Base-by-base conservation (phyloP, 2,113 vertebrate species). In the Mormoops blainvillei region DNA sequence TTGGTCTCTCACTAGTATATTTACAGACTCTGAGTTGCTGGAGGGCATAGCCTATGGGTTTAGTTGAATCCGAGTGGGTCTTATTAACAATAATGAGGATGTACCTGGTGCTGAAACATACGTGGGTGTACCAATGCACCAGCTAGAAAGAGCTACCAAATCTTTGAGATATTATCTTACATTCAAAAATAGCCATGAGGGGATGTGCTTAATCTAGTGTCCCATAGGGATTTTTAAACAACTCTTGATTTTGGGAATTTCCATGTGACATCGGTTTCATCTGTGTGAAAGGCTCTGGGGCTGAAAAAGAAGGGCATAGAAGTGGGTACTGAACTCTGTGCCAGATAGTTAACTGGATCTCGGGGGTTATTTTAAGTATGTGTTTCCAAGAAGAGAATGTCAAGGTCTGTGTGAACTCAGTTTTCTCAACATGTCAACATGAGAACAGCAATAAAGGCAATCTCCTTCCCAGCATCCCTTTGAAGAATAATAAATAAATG, bases 401-500 rank as follows among this genome's bases (percentile, higher is more conserved):
- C 77, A 96, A 78, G 78, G 89, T 86, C 77, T 19, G 13, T 73
- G 81, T 68, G 85, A 97, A 91, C 85, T 81, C 3, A 16, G 73
- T 90, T 97, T 91, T 96, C 93, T 96, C 96, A 87, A 87, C 73
- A 86, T 83, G 89, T 87, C 70, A 96, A 73, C 91, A 54, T 80
- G 73, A 97, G 95, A 95, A 89, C 36, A 48, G 38, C 89, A 96
- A 18, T 68, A 82, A 96, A 90, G 54, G 14, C 48, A 68, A 13
- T 50, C 58, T 80, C 70, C 89, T 96, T 91, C 91, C 96, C 33
- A 78, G n/a, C 38, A 94, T 84, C 76, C 87, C 73, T 92, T 80
- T 94, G 84, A 97, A 81, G 68, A 97, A 97, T 93, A 96, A 97
- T 97, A 98, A 97, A 94, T 97, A 97, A 96, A 95, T 76, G 73